Conservation (phyloP, 23 tunicate genomes). For the Phallusia fumigata region DNA sequence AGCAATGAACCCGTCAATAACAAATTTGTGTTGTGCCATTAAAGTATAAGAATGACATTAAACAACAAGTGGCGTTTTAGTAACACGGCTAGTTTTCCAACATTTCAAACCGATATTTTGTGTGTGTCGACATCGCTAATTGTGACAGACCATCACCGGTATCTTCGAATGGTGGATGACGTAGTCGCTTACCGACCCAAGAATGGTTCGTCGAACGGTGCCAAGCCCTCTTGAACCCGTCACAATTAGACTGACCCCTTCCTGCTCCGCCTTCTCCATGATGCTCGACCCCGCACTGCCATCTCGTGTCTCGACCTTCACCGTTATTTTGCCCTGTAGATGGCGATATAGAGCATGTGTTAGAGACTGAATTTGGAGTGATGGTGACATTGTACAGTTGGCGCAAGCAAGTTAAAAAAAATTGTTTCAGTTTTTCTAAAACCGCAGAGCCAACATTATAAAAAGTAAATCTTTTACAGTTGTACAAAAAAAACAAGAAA, state of each 20-base stretch:
- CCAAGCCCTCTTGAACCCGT: slow-evolving; percentile 54
- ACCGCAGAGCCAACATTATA: no score
- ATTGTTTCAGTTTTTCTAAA: no score
- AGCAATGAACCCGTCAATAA: no score
- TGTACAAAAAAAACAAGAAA: no score
- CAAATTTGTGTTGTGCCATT: no score
- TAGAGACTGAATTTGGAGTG: not conserved
- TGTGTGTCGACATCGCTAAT: no score
- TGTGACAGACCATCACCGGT: slow-evolving; percentile 36
- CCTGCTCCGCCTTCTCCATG: slow-evolving; percentile 16
- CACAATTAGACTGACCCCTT: slow-evolving; percentile 19
- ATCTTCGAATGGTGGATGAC: slow-evolving; percentile 46
- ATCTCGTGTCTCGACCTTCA: not conserved
- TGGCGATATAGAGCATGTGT: not conserved
- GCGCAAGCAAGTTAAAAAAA: not conserved
- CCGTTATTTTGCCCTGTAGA: not conserved
- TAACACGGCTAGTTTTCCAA: no score
- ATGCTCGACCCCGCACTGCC: slow-evolving; percentile 19
- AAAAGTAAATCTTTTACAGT: no score
- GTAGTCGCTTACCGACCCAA: slow-evolving; percentile 63
- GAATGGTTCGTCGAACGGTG: slow-evolving; percentile 21
- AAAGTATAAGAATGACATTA: no score
- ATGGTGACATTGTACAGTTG: not conserved
- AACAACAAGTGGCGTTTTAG: no score
- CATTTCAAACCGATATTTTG: no score